Percentiles rank a stretch among this genome's conserved stretches.
These are phyloP conservation scores for Procambarus clarkii DNA, from an alignment of 1,140 invertebrate species.

Conservation along the genomic window DNA sequence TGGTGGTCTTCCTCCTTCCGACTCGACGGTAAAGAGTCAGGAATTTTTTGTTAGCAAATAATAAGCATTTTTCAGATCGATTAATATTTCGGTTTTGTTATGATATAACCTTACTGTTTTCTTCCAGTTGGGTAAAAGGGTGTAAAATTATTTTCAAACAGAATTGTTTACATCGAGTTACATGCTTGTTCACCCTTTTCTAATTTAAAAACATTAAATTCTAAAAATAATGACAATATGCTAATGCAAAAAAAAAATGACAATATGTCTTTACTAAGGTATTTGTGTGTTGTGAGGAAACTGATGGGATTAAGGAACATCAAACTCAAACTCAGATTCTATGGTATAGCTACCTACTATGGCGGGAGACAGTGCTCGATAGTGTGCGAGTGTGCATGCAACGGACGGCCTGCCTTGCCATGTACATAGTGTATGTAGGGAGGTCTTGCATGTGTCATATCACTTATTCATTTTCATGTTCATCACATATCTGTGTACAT, in stretches of 20 bases:
- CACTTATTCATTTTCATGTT: slow-evolving; percentile 55
- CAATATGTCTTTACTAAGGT: neutral
- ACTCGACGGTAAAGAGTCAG: neutral
- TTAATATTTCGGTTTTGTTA: neutral
- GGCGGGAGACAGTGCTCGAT: too few relatives aligned
- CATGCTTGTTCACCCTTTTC: neutral
- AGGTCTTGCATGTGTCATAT: slow-evolving; percentile 37
- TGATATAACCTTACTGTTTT: neutral
- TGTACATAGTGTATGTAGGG: slow-evolving; percentile 46
- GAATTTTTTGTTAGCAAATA: neutral
- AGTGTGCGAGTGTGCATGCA: neutral
- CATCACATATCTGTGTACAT: slow-evolving; percentile 63
- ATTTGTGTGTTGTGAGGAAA: neutral
- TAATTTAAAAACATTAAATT: neutral
- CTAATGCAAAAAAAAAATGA: neutral
- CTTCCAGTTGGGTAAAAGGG: neutral
- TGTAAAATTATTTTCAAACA: neutral
- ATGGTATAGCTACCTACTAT: neutral
- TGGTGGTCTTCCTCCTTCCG: neutral
- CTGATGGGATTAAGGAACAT: neutral
- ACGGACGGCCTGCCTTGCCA: slow-evolving; percentile 35
- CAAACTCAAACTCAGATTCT: neutral
- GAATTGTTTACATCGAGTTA: neutral
- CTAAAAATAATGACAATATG: neutral
- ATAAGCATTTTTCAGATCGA: neutral